These are phyloP conservation scores for Piprites chloris DNA, from an alignment of 2,113 vertebrate genomes.

Conservation along the genomic window DNA sequence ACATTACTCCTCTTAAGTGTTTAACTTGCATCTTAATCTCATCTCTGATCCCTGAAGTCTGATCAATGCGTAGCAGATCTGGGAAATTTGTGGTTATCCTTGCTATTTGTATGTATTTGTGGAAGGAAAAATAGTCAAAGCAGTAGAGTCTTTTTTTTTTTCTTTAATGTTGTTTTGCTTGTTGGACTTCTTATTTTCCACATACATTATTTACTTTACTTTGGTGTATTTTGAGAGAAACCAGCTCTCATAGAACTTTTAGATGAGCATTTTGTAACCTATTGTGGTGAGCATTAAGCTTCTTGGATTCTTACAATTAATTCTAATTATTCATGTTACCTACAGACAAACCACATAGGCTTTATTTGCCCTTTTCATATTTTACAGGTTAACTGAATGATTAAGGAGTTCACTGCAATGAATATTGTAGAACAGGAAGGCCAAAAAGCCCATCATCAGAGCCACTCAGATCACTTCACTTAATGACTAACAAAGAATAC, in stretches of 20 bases:
- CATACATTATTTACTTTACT: not conserved
- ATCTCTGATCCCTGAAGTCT: not conserved
- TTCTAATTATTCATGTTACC: not conserved
- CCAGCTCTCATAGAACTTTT: not conserved
- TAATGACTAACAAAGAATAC: not conserved
- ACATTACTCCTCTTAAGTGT: not conserved
- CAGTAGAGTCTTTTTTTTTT: not conserved
- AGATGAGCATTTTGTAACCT: not conserved
- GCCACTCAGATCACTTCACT: not conserved
- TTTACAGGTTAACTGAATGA: conserved; percentile 1
- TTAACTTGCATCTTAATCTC: not conserved
- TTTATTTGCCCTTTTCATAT: not conserved
- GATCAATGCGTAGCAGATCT: not conserved
- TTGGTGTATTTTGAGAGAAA: not conserved
- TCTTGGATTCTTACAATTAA: not conserved
- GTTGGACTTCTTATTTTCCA: not conserved
- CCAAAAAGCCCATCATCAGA: not conserved
- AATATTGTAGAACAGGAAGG: not conserved
- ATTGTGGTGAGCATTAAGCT: not conserved
- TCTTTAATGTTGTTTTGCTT: not conserved
- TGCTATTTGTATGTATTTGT: not conserved
- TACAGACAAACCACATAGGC: not conserved
- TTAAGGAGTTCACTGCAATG: not conserved
- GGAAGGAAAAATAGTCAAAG: not conserved
- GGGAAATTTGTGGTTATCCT: not conserved